These are phyloP conservation scores for Notocelia uddmanniana DNA, from an alignment of 2,888 invertebrate species.

Conservation along the genomic window DNA sequence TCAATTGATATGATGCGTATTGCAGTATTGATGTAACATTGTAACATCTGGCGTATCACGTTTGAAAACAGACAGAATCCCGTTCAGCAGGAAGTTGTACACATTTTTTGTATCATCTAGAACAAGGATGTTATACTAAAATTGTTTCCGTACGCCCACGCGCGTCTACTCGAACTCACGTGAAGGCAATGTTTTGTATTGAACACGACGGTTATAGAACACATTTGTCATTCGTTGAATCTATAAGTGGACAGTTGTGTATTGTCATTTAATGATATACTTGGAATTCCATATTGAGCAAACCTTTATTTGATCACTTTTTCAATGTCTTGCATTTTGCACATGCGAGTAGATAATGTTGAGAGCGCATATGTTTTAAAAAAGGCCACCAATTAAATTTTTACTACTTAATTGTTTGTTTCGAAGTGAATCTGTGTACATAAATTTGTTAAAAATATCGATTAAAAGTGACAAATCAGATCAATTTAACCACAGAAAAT, in stretches of 20 bases:
- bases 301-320: not conserved
- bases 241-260: constrained; percentile 15
- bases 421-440: no score
- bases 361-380: no score
- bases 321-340: no score
- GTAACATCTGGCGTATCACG: not conserved
- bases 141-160: constrained; percentile 40
- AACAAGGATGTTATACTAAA: constrained; percentile 29
- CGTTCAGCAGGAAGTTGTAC: constrained; percentile 30
- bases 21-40: not conserved
- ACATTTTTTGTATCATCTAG: constrained; percentile 27
- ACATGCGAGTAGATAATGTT: no score
- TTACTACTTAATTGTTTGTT: no score
- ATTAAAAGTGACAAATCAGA: no score
- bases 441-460: no score
- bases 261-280: constrained; percentile 32
- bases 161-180: constrained; percentile 10
- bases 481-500: no score
- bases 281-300: not conserved
- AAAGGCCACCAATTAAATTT: no score
- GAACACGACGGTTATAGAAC: constrained; percentile 2
- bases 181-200: constrained; percentile 33
- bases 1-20: not conserved
- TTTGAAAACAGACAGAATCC: constrained; percentile 1
- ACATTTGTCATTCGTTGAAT: constrained; percentile 19